phyloP scores from a whole-genome alignment of 1,140 invertebrate genomes.

The Heliconius nattereri region DNA sequence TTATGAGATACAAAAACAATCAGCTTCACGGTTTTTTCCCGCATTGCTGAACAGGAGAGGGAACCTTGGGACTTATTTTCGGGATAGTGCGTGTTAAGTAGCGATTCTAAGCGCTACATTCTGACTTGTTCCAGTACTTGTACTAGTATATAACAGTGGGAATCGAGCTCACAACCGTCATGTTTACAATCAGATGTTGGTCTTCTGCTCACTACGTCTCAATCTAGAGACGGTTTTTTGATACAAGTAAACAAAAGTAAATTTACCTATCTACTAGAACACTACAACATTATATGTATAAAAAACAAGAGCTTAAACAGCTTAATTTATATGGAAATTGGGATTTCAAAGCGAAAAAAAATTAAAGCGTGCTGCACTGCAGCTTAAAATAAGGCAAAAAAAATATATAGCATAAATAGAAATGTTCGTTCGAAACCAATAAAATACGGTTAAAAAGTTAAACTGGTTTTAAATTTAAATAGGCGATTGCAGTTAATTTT shows the following conservation, averaged over 20 bases:
- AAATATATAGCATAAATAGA: not conserved
- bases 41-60: not conserved
- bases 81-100: too few relatives aligned
- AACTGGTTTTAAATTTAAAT: conserved; percentile 31
- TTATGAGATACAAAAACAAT: too few relatives aligned
- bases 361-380: conserved; percentile 1
- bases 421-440: conserved; percentile 11
- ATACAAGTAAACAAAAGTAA: too few relatives aligned
- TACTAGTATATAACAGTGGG: too few relatives aligned
- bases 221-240: too few relatives aligned
- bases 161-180: too few relatives aligned
- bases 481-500: conserved; percentile 34
- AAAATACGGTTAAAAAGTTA: conserved; percentile 38
- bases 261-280: not conserved
- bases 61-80: not conserved
- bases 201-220: too few relatives aligned
- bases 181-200: too few relatives aligned
- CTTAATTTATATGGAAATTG: conserved; percentile 7
- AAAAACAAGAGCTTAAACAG: not conserved
- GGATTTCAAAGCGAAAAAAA: not conserved
- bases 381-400: conserved; percentile 18
- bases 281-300: not conserved
- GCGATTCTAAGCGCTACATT: too few relatives aligned
- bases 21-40: not conserved
- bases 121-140: too few relatives aligned